These are phyloP conservation scores for Leucoraja ocellata DNA, from an alignment of 2,797 vertebrate genomes.

Conservation along the genomic window DNA sequence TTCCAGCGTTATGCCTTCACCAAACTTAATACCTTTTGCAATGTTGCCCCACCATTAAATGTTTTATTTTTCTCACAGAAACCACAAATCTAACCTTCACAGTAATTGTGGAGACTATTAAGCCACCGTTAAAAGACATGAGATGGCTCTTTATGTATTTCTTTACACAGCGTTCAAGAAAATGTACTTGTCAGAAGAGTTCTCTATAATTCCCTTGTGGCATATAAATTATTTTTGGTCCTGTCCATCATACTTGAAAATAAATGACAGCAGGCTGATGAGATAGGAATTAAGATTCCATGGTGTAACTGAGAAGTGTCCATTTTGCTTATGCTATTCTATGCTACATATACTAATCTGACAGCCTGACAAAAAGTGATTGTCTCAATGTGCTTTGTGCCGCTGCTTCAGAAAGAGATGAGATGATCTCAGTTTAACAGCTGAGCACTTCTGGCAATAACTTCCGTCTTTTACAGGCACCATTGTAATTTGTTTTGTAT, in stretches of 20 bases:
- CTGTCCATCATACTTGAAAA: conserved; percentile 47
- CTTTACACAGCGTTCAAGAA: not conserved
- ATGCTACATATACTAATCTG: conserved; percentile 30
- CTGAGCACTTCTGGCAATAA: conserved; percentile 23
- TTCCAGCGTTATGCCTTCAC: not conserved
- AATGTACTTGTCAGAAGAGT: conserved; percentile 41
- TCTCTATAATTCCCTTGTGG: conserved; percentile 22
- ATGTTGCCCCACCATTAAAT: not conserved
- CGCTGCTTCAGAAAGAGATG: conserved; percentile 31
- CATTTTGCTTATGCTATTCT: conserved; percentile 39
- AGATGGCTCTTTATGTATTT: conserved; percentile 20
- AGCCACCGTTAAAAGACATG: not conserved
- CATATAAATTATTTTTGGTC: conserved; percentile 45
- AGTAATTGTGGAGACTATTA: not conserved
- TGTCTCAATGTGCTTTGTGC: conserved; percentile 23
- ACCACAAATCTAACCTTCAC: not conserved
- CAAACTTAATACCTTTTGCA: not conserved
- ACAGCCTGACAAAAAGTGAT: conserved; percentile 38
- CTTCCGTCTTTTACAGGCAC: not conserved
- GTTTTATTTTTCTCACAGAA: not conserved
- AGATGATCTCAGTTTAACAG: conserved; percentile 37
- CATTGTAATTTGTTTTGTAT: conserved; percentile 39
- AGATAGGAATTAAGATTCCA: conserved; percentile 41
- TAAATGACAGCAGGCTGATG: conserved; percentile 48
- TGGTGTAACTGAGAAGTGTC: conserved; percentile 39